Conservation (phyloP, 2,113 vertebrate species). For the Xenopus borealis region DNA sequence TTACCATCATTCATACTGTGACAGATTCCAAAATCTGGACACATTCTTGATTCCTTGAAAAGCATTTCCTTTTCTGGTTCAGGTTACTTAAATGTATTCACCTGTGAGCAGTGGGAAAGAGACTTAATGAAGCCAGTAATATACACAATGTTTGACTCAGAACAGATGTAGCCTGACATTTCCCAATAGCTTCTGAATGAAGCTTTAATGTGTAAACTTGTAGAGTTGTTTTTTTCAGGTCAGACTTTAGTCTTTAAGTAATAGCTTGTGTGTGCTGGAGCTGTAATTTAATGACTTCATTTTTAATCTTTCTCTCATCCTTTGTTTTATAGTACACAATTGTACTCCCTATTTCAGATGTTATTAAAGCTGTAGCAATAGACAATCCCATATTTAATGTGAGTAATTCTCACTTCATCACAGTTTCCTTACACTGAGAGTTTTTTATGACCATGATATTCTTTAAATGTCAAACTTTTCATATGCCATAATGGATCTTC, state of each 20-base stretch:
- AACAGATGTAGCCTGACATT: constrained; percentile 39
- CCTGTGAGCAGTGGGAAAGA: constrained; percentile 31
- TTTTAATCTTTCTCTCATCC: neutral
- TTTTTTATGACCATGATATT: too few species aligned
- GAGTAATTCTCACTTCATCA: neutral
- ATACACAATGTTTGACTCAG: constrained; percentile 31
- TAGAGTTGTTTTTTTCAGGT: constrained; percentile 7
- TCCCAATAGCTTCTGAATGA: constrained; percentile 38
- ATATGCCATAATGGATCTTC: too few species aligned
- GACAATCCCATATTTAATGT: neutral
- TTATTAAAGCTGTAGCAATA: neutral
- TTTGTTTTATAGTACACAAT: constrained; percentile 2
- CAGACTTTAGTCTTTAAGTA: constrained; percentile 32
- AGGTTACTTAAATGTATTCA: constrained; percentile 23
- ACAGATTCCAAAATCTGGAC: neutral
- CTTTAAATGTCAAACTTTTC: too few species aligned
- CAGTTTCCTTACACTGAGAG: too few species aligned
- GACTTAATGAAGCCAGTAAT: constrained; percentile 27
- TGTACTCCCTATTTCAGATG: neutral
- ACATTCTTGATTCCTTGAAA: neutral
- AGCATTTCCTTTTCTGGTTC: constrained; percentile 4
- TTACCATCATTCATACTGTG: too few species aligned
- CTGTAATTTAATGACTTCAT: constrained; percentile 25
- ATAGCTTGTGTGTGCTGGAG: constrained; percentile 15
- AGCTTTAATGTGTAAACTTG: constrained; percentile 21